phyloP scores from a whole-genome alignment of 2,888 invertebrate genomes.

The Eristalinus sepulchralis region DNA sequence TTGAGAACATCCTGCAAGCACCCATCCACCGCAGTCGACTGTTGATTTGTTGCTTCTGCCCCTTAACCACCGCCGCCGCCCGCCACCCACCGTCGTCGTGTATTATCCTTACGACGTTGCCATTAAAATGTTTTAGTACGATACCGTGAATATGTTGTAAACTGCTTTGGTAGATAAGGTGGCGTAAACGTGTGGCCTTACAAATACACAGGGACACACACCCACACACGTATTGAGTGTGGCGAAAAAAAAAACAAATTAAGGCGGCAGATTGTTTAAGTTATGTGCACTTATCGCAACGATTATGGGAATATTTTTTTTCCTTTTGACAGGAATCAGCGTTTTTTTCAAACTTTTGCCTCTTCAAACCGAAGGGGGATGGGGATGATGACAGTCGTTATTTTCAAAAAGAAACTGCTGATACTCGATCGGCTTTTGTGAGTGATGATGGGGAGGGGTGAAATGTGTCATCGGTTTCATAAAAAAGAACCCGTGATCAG shows the following conservation, averaged over 20 bases:
- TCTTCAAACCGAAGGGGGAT: background rate
- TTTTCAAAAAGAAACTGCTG: background rate
- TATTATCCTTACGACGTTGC: constrained; percentile 27
- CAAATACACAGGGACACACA: too few relatives aligned
- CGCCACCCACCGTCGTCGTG: too few relatives aligned
- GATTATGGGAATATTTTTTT: background rate
- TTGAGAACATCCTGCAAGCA: background rate
- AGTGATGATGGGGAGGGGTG: too few relatives aligned
- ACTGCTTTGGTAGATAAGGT: constrained; percentile 31
- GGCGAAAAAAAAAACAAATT: constrained; percentile 38
- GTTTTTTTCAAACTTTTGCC: background rate
- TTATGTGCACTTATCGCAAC: constrained; percentile 18
- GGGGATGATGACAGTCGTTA: background rate
- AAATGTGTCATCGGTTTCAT: too few relatives aligned
- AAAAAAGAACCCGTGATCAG: too few relatives aligned
- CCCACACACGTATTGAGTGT: background rate
- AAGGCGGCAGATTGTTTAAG: constrained; percentile 27
- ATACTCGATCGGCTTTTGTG: background rate
- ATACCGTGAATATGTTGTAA: constrained; percentile 48
- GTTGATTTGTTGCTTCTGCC: constrained; percentile 38
- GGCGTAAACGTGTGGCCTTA: background rate
- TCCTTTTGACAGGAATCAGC: background rate
- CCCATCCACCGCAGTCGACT: constrained; percentile 9
- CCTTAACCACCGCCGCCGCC: too few relatives aligned
- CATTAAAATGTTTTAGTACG: constrained; percentile 50